phyloP scores from a whole-genome alignment of 23 tunicate genomes.

The Styela clava region DNA sequence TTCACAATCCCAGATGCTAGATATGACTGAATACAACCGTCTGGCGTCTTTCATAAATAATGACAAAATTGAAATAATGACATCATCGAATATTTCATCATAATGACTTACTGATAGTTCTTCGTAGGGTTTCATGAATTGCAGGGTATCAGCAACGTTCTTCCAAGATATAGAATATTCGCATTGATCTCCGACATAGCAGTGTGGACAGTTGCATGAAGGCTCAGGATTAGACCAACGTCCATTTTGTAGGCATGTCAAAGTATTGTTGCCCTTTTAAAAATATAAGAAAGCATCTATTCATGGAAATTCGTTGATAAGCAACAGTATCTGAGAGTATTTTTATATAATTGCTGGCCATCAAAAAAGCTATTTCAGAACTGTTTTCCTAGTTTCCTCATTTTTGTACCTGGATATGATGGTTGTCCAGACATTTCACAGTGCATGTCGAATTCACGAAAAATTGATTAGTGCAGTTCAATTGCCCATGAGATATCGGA shows the following conservation, averaged over 20 bases:
- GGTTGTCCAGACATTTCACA: background rate
- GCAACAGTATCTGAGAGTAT: no score
- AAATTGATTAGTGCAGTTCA: background rate
- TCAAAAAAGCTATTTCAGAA: background rate
- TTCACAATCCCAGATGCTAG: no score
- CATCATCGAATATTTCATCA: no score
- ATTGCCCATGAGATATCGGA: no score
- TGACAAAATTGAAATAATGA: no score
- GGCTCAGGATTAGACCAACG: slow-evolving; percentile 2
- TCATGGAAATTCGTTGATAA: no score
- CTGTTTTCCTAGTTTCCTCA: no score
- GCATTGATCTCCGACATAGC: slow-evolving; percentile 12
- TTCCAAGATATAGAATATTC: background rate
- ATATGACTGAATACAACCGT: no score
- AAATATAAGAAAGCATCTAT: no score
- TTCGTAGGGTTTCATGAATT: background rate
- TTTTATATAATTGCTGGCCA: no score
- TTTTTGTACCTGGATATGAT: slow-evolving; percentile 8
- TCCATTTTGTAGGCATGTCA: background rate
- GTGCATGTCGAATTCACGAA: slow-evolving; percentile 1
- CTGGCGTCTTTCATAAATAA: no score
- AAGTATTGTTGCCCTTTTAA: background rate
- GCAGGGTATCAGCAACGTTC: background rate
- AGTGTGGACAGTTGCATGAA: slow-evolving; percentile 7
- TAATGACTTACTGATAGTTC: background rate